These are phyloP conservation scores for Calycopis cecrops DNA, from an alignment of 1,140 invertebrate species.

Conservation along the genomic window DNA sequence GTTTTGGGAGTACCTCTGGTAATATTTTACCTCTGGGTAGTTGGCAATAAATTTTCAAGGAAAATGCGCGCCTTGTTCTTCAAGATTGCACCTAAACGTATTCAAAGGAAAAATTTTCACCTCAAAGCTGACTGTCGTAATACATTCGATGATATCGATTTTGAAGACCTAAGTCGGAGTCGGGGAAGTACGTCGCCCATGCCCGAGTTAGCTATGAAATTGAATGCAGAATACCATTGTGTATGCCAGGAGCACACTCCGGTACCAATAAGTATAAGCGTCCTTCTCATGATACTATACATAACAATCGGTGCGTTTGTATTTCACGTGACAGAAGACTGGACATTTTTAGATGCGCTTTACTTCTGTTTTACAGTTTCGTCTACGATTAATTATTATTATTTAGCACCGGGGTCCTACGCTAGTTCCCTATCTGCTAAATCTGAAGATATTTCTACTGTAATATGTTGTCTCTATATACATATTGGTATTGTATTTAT, in stretches of 20 bases:
- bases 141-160: background rate
- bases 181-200: slow-evolving; percentile 53
- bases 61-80: slow-evolving; percentile 70
- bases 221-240: slow-evolving; percentile 59
- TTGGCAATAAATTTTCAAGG: slow-evolving; percentile 84
- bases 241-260: slow-evolving; percentile 76
- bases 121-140: slow-evolving; percentile 41
- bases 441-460: slow-evolving; percentile 85
- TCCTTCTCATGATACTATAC: slow-evolving; percentile 92
- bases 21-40: slow-evolving; percentile 90
- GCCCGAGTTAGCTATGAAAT: slow-evolving; percentile 54
- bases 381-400: slow-evolving; percentile 92
- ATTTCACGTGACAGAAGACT: slow-evolving; percentile 92
- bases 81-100: slow-evolving; percentile 47
- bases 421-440: slow-evolving; percentile 80
- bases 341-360: slow-evolving; percentile 92
- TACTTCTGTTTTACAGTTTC: slow-evolving; percentile 97
- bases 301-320: slow-evolving; percentile 93
- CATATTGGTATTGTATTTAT: slow-evolving; percentile 95
- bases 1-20: slow-evolving; percentile 93
- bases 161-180: slow-evolving; percentile 24
- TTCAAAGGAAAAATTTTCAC: slow-evolving; percentile 49
- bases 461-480: slow-evolving; percentile 90
- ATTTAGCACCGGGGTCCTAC: slow-evolving; percentile 84
- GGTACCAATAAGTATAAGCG: slow-evolving; percentile 91